phyloP scores from a whole-genome alignment of 2,888 invertebrate genomes.

The Thelaira solivaga region DNA sequence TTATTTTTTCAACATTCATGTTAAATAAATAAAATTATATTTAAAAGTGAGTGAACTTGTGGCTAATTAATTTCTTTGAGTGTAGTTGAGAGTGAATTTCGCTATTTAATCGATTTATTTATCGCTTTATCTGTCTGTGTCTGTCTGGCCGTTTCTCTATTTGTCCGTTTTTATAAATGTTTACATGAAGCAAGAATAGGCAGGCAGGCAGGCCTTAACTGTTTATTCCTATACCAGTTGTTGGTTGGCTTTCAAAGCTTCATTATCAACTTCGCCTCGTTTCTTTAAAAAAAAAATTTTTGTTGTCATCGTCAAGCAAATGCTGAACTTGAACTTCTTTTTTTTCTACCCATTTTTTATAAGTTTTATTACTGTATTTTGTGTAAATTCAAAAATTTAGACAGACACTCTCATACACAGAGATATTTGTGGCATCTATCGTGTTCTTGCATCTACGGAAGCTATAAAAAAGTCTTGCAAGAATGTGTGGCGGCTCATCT shows the following conservation, averaged over 20 bases:
- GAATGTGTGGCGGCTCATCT: conserved; percentile 56
- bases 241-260: conserved; percentile 3
- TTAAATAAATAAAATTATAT: too few species aligned
- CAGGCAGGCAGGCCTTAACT: conserved; percentile 9
- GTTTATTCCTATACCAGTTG: neutral
- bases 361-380: conserved; percentile 57
- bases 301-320: conserved; percentile 41
- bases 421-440: neutral
- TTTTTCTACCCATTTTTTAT: conserved; percentile 33
- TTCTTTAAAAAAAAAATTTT: too few species aligned
- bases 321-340: conserved; percentile 67
- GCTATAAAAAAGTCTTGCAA: conserved; percentile 51
- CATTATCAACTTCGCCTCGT: conserved; percentile 24
- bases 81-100: neutral
- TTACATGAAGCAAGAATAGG: conserved; percentile 17
- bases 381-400: conserved; percentile 46
- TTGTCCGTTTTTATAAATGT: conserved; percentile 13
- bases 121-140: neutral
- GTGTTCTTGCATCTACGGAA: conserved; percentile 36
- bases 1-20: too few species aligned
- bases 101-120: neutral
- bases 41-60: too few species aligned
- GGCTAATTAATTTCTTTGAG: neutral
- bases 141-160: conserved; percentile 7
- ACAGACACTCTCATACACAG: conserved; percentile 20